Evolutionary conservation across 2,797 vertebrate genomes (phyloP).

Genomic region (Pogonophryne albipinna): DNA sequence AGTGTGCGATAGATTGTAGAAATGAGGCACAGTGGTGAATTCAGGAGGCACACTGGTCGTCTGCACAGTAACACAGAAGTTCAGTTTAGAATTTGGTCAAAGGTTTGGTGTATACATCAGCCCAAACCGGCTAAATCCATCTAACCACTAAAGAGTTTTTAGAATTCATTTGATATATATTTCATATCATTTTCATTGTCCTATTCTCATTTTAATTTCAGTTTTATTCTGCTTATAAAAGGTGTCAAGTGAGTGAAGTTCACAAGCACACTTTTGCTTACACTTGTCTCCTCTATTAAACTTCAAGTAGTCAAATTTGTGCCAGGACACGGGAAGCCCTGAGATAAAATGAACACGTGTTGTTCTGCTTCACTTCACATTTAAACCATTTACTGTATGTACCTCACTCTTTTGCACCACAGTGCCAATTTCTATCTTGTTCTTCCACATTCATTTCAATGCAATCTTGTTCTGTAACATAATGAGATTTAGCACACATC

Average conservation of each 20-base stretch:
- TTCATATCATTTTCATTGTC: not conserved
- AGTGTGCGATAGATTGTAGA: not conserved
- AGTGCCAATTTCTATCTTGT: not conserved
- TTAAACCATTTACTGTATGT: not conserved
- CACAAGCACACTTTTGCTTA: conserved; percentile 4
- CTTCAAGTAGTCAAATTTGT: not conserved
- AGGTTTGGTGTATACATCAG: not conserved
- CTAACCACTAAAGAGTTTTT: conserved; percentile 3
- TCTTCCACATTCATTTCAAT: not conserved
- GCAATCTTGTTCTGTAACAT: not conserved
- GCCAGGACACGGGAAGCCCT: not conserved
- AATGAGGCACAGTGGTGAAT: conserved; percentile 57
- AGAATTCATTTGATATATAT: not conserved
- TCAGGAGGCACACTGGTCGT: conserved; percentile 55
- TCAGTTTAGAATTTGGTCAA: conserved; percentile 32
- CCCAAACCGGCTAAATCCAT: not conserved
- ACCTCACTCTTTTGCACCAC: conserved; percentile 2
- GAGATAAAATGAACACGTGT: conserved; percentile 1
- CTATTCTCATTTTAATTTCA: not conserved
- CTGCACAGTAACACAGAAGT: conserved; percentile 25
- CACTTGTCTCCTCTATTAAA: not conserved
- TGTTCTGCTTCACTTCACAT: not conserved
- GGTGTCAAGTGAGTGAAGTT: not conserved
- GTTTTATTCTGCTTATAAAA: conserved; percentile 1
- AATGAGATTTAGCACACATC: not conserved